phyloP scores from a whole-genome alignment of 2,797 vertebrate species.

The Morelia viridis region DNA sequence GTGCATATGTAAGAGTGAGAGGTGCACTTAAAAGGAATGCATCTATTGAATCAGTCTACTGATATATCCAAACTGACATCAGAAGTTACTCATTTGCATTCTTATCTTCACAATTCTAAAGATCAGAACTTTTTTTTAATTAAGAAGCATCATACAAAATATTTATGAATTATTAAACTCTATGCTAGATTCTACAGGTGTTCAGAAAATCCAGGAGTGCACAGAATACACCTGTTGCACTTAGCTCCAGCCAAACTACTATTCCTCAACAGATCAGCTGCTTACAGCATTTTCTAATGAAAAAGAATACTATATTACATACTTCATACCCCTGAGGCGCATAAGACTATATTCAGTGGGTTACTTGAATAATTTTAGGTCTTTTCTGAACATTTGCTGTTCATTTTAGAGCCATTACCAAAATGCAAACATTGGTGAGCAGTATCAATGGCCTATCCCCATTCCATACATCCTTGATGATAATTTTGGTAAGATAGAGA shows the following conservation, averaged over 20 bases:
- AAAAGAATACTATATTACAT: not conserved
- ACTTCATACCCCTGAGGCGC: not conserved
- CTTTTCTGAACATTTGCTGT: slow-evolving; percentile 28
- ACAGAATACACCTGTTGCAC: no score
- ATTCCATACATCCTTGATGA: slow-evolving; percentile 89
- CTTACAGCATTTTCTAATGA: not conserved
- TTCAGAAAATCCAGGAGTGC: not conserved
- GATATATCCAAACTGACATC: no score
- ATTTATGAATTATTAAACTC: not conserved
- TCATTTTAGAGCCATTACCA: slow-evolving; percentile 70
- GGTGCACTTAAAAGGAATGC: no score
- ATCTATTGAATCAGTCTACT: no score
- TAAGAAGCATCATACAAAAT: no score
- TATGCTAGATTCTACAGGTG: not conserved
- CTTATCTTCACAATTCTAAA: not conserved
- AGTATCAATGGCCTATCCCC: slow-evolving; percentile 85
- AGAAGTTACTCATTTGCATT: no score
- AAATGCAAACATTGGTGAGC: slow-evolving; percentile 86
- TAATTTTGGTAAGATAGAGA: slow-evolving; percentile 78
- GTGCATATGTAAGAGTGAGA: no score
- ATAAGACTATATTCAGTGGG: not conserved
- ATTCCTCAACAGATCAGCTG: no score
- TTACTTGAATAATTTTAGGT: not conserved
- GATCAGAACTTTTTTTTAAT: not conserved
- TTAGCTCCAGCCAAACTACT: no score